These are phyloP conservation scores for Aegotheles bennettii DNA, from an alignment of 2,113 vertebrate species.

Conservation along the genomic window DNA sequence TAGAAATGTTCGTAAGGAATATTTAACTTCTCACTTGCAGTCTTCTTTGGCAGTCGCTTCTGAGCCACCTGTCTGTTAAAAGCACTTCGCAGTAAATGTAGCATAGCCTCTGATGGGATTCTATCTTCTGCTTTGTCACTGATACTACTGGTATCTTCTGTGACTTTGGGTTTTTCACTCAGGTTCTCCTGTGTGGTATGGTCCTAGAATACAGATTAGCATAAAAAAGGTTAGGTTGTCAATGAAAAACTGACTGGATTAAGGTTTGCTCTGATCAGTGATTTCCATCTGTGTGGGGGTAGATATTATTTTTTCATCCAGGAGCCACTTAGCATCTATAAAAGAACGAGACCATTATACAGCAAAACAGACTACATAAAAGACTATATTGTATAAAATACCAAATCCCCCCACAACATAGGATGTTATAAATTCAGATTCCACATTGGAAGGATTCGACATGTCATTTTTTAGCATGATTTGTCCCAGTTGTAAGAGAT, in stretches of 20 bases:
- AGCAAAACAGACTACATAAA: not conserved
- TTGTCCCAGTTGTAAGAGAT: not conserved
- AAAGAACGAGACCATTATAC: not conserved
- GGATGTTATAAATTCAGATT: not conserved
- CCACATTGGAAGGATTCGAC: not conserved
- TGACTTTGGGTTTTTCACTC: slow-evolving; percentile 22
- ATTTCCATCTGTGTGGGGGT: not conserved
- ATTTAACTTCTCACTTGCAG: slow-evolving; percentile 55
- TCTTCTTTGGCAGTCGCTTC: slow-evolving; percentile 61
- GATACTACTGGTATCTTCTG: not conserved
- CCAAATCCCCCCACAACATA: accelerated
- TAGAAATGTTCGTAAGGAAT: slow-evolving; percentile 85
- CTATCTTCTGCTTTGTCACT: slow-evolving; percentile 38
- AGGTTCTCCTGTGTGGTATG: slow-evolving; percentile 55
- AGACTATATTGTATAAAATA: not conserved
- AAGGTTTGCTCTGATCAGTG: not conserved
- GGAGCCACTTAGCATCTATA: not conserved
- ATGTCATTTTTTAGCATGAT: accelerated
- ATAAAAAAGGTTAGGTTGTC: not conserved
- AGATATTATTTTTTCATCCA: not conserved
- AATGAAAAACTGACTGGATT: not conserved
- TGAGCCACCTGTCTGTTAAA: slow-evolving; percentile 78
- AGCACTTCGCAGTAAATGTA: slow-evolving; percentile 85
- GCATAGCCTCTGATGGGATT: slow-evolving; percentile 75
- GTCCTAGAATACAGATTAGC: slow-evolving; percentile 74